Percentiles rank a stretch among this genome's conserved stretches.
Conservation (phyloP, 2,888 invertebrate species). For the Polyploca ridens region DNA sequence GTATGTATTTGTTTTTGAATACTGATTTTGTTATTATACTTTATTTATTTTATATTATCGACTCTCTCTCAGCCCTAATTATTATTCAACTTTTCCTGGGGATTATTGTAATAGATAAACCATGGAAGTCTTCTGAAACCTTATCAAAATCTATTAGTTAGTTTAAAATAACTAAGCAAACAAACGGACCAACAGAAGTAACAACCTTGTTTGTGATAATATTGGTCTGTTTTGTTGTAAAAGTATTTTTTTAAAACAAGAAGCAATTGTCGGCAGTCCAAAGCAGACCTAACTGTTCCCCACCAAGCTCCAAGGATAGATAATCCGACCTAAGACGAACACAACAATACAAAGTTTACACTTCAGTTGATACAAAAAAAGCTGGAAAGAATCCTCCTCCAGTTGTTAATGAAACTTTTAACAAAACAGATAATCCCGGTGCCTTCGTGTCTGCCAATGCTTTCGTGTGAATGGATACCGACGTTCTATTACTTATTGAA, state of each 20-base stretch:
- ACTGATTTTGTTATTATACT: background rate
- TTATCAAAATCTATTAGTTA: no score
- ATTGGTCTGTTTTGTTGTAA: background rate
- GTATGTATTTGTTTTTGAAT: background rate
- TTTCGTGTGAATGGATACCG: slow-evolving; percentile 33
- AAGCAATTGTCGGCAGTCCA: slow-evolving; percentile 39
- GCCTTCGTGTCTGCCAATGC: slow-evolving; percentile 63
- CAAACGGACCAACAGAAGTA: no score
- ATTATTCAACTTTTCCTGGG: no score
- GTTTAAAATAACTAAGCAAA: no score
- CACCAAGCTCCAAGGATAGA: slow-evolving; percentile 22
- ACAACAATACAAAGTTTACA: slow-evolving; percentile 69
- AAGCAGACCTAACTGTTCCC: slow-evolving; percentile 33
- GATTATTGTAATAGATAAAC: no score
- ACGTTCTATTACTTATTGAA: slow-evolving; percentile 23
- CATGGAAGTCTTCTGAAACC: no score
- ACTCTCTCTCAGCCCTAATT: no score
- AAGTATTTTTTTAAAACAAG: slow-evolving; percentile 2
- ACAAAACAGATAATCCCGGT: slow-evolving; percentile 63
- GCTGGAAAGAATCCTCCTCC: slow-evolving; percentile 43
- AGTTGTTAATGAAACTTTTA: slow-evolving; percentile 67
- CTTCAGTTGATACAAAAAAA: slow-evolving; percentile 60
- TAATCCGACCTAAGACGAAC: slow-evolving; percentile 51
- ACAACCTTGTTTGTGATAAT: no score
- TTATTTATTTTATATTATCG: no score